Evolutionary conservation across 2,797 vertebrate species (phyloP).

Genomic region (Acridotheres tristis): DNA sequence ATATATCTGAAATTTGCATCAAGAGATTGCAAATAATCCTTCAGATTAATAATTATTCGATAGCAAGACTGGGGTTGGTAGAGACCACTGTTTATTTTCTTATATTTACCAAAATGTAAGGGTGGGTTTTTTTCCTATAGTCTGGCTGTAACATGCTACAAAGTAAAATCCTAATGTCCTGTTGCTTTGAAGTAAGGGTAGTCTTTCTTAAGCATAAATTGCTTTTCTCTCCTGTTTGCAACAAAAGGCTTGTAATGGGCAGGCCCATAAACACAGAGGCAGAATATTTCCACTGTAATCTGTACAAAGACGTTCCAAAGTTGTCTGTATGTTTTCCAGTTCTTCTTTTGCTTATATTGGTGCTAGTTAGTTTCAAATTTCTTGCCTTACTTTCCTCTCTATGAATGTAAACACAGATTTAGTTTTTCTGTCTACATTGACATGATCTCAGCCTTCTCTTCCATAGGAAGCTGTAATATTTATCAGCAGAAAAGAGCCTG

Average conservation of each 20-base stretch:
- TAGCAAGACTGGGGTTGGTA: neutral
- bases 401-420: constrained; percentile 7
- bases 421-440: constrained; percentile 26
- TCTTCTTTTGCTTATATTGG: neutral
- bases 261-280: neutral
- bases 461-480: constrained; percentile 7
- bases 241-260: neutral
- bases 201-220: neutral
- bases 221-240: neutral
- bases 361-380: constrained; percentile 4
- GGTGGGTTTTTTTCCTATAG: fast-evolving
- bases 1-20: neutral
- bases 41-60: neutral
- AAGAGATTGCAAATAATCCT: neutral
- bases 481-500: neutral
- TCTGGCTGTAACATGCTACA: neutral
- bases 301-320: neutral
- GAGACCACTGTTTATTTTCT: neutral
- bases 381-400: constrained; percentile 28
- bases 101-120: neutral
- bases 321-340: neutral
- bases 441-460: neutral
- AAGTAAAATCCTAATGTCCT: neutral
- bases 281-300: neutral
- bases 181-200: neutral